phyloP scores from a whole-genome alignment of 2,797 vertebrate species.

The Pseudocheirus occidentalis region DNA sequence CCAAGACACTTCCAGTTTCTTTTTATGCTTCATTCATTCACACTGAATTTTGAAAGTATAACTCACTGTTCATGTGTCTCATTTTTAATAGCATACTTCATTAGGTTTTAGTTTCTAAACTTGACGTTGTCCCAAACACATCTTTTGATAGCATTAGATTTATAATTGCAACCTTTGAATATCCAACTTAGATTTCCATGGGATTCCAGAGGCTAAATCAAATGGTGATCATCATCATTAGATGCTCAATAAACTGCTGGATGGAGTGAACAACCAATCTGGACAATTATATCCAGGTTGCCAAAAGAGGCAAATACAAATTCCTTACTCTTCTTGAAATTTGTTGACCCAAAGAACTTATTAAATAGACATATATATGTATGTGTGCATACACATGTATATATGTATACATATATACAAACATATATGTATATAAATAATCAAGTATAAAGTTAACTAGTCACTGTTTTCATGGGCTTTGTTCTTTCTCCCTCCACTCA shows the following conservation, averaged over 20 bases:
- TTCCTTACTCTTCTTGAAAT: neutral
- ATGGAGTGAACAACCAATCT: neutral
- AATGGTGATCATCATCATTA: neutral
- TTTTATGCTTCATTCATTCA: neutral
- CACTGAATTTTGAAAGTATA: neutral
- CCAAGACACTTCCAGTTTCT: constrained; percentile 23
- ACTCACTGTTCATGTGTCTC: too few species aligned
- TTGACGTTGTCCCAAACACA: neutral
- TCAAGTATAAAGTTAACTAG: neutral
- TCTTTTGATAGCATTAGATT: neutral
- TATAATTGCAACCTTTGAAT: neutral
- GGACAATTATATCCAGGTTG: neutral
- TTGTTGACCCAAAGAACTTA: neutral
- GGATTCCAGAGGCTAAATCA: neutral
- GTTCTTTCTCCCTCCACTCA: neutral
- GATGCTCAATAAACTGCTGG: neutral
- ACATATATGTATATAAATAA: neutral
- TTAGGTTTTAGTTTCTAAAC: neutral
- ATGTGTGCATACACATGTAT: too few species aligned
- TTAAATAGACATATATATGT: too few species aligned
- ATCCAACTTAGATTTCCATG: neutral
- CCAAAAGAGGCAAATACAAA: neutral
- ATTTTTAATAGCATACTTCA: neutral
- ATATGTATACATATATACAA: too few species aligned
- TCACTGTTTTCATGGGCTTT: neutral